These are phyloP conservation scores for Oreortyx pictus DNA, from an alignment of 2,797 vertebrate species.

Conservation along the genomic window DNA sequence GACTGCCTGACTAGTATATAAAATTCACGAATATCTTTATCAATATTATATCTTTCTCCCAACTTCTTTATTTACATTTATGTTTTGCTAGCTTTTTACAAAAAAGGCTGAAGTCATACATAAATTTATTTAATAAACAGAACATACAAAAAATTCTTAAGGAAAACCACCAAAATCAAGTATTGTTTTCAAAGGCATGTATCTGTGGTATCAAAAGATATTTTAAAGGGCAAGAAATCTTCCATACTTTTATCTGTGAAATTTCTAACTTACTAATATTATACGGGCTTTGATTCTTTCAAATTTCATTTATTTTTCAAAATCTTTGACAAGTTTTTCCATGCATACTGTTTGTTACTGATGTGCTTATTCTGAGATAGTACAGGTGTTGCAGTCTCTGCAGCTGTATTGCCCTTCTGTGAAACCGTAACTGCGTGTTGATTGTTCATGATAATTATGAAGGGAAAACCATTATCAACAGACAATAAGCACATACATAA, in stretches of 20 bases:
- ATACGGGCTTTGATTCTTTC: neutral
- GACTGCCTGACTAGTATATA: neutral
- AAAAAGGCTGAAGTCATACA: neutral
- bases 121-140: neutral
- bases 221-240: neutral
- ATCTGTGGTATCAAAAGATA: neutral
- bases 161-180: neutral
- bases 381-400: neutral
- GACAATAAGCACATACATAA: neutral
- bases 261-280: neutral
- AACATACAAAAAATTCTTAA: neutral
- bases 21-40: neutral
- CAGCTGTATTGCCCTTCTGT: neutral
- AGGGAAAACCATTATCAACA: neutral
- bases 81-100: neutral
- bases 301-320: neutral
- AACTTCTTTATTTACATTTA: rapidly evolving
- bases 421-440: rapidly evolving
- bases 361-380: neutral
- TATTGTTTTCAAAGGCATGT: neutral
- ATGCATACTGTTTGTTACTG: neutral
- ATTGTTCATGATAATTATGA: neutral
- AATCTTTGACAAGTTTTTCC: neutral
- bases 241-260: neutral
- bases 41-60: neutral